Base-by-base conservation (phyloP, 2,888 invertebrate species). In the Agriopis aurantiaria region DNA sequence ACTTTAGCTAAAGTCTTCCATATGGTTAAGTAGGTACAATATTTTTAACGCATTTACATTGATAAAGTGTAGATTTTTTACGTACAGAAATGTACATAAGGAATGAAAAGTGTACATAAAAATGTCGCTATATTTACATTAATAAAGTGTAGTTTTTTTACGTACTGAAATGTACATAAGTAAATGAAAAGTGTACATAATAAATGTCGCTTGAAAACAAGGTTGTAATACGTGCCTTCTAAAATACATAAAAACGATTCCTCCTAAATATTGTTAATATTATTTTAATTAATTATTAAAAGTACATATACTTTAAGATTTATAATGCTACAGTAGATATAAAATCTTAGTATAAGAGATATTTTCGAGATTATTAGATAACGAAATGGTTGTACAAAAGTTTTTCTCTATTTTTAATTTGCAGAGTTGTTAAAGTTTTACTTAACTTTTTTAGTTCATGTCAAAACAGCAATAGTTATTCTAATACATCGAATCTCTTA, bases 281-380 rank as follows among this genome's bases (percentile, higher is more conserved):
- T 72, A 68, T 70, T 59, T 33, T 52, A 67, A 63, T 66, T 73
- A 63, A 68, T 53, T 57, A 41, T 8, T 40, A 40, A 56, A 45
- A 57, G 12, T 61, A 41, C 49, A 49, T 17, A 14, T 78, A 77
- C n/a, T 40, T 48, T 66, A 49, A 48, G 55, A 52, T 67, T 68
- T 67, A 51, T 71, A 71, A 68, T 69, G 49, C 63, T 60, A 71
- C 64, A 67, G 63, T 71, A 63, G 65, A 65, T 52, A 45, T 67
- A 14, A 43, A 66, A 68, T 58, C 17, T 63, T 77, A 80, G 73
- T 74, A n/a, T 78, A 69, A 83, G 82, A 69, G 61, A 82, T 72
- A 84, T 82, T 80, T 85, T 84, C 87, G 91, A 91, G 91, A 91
- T 91, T 91, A 91, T 87, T 88, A 90, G 85, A 71, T 85, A 63